Evolutionary conservation across 2,113 vertebrate species (phyloP).

Genomic region (Bettongia penicillata): DNA sequence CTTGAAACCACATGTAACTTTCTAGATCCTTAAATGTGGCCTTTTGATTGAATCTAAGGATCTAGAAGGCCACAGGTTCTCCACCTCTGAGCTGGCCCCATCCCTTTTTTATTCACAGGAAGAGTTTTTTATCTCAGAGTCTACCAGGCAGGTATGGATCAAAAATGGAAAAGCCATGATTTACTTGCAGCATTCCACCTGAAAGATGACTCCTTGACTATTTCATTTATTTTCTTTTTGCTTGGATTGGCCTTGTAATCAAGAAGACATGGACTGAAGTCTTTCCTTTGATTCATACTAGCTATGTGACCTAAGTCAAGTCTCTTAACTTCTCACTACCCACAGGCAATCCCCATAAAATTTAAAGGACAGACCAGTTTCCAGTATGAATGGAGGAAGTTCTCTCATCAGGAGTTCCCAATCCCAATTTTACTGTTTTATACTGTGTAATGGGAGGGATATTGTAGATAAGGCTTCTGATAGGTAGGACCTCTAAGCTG

Average conservation of each 20-base stretch:
- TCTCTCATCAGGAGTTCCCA: background rate
- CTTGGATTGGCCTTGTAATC: background rate
- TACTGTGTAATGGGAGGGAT: background rate
- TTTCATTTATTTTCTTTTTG: background rate
- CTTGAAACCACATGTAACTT: no score
- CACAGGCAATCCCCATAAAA: background rate
- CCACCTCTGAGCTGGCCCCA: no score
- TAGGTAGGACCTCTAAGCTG: background rate
- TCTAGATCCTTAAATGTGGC: no score
- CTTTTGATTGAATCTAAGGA: no score
- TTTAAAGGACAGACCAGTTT: background rate
- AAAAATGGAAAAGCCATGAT: background rate
- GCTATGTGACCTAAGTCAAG: background rate
- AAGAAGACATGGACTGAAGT: background rate
- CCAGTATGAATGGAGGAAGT: background rate
- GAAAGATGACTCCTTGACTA: background rate
- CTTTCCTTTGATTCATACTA: background rate
- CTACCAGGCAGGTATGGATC: background rate
- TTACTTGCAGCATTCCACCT: background rate
- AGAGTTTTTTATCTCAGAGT: background rate
- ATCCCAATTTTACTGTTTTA: background rate
- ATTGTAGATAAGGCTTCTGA: background rate
- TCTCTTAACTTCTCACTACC: background rate
- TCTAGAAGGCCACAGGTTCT: no score
- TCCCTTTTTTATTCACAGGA: background rate